phyloP scores from a whole-genome alignment of 2,113 vertebrate species.

The Syrrhaptes paradoxus region DNA sequence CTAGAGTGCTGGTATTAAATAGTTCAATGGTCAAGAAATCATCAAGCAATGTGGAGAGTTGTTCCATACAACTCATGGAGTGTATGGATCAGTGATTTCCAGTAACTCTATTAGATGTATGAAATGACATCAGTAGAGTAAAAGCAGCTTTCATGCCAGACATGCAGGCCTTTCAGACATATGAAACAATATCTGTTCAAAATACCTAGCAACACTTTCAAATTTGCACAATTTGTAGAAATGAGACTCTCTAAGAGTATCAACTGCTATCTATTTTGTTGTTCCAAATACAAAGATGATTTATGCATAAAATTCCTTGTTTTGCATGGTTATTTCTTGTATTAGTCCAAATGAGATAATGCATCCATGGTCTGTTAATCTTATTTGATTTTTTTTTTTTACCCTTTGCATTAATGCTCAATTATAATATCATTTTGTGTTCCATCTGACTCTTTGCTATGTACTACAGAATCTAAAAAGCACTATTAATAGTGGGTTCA shows the following conservation, averaged over 20 bases:
- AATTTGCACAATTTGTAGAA: neutral
- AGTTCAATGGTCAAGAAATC: neutral
- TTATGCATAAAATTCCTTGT: neutral
- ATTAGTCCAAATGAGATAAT: slow-evolving; percentile 29
- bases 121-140: neutral
- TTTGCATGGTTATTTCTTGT: slow-evolving; percentile 17
- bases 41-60: neutral
- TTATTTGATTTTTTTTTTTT: neutral
- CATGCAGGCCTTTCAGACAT: neutral
- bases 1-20: neutral
- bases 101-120: neutral
- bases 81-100: neutral
- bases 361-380: slow-evolving; percentile 14
- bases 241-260: neutral
- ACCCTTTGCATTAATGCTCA: slow-evolving; percentile 48
- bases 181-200: neutral
- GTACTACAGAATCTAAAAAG: slow-evolving; percentile 37
- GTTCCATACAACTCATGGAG: neutral
- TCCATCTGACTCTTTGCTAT: slow-evolving; percentile 41
- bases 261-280: neutral
- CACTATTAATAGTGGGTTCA: slow-evolving; percentile 64
- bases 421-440: slow-evolving; percentile 56
- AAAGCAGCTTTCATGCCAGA: neutral
- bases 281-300: neutral
- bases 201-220: neutral